Percentiles rank a stretch among this genome's conserved stretches.
Conservation (phyloP, 2,113 vertebrate genomes). For the Dromiciops gliroides region DNA sequence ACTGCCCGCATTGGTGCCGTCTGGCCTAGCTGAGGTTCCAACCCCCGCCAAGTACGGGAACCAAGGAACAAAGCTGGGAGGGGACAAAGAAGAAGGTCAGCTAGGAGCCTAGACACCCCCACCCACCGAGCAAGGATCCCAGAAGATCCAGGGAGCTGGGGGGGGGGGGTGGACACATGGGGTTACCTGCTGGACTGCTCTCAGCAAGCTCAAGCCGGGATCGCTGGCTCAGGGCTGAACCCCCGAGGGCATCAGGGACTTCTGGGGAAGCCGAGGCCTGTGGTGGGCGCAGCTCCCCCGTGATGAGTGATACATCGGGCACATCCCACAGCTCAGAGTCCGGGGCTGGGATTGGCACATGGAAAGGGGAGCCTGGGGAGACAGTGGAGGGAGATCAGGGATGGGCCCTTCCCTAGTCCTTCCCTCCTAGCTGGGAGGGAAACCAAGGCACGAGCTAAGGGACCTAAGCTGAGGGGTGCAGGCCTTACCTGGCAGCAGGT, state of each 20-base stretch:
- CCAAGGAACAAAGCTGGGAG: slow-evolving; percentile 91
- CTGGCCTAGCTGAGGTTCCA: slow-evolving; percentile 92
- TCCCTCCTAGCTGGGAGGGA: neutral
- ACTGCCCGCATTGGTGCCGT: slow-evolving; percentile 88
- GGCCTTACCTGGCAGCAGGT: slow-evolving; percentile 91
- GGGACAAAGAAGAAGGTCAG: neutral
- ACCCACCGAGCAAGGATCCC: neutral
- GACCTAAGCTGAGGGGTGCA: neutral
- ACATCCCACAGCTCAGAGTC: slow-evolving; percentile 69
- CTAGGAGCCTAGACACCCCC: neutral
- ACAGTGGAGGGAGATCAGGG: neutral
- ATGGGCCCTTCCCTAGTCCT: neutral
- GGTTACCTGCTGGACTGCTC: slow-evolving; percentile 91
- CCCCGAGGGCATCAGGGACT: slow-evolving; percentile 15
- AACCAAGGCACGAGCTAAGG: neutral
- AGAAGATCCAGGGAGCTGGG: neutral
- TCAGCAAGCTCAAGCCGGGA: slow-evolving; percentile 85
- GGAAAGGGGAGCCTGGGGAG: slow-evolving; percentile 87
- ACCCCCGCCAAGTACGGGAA: slow-evolving; percentile 93
- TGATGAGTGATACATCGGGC: slow-evolving; percentile 92
- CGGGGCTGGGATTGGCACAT: slow-evolving; percentile 84
- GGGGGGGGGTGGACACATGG: neutral
- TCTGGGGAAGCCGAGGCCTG: slow-evolving; percentile 19
- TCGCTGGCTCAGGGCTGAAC: slow-evolving; percentile 84
- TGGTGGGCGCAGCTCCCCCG: slow-evolving; percentile 86